Base-by-base conservation (phyloP, 2,888 invertebrate species). In the Noctua janthina region DNA sequence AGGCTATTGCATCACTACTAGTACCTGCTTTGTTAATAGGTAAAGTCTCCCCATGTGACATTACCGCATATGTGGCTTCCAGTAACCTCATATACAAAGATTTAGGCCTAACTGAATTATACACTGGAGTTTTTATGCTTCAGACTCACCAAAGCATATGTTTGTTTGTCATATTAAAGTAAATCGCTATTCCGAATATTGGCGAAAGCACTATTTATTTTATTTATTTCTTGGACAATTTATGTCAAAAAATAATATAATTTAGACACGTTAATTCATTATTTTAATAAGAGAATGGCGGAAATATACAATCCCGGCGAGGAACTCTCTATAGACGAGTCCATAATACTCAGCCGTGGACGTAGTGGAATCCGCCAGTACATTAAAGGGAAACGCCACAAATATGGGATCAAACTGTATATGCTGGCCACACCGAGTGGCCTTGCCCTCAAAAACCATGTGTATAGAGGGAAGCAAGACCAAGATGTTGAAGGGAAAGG, bases 391-490 rank as follows among this genome's bases (percentile, higher is more conserved):
- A 56, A 23, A 23, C 23, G 23, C 56, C 56, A 23, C 56, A 56
- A 56, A 56, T 56, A 56, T 10, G 56, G 72, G 20, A 43, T 56
- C 39, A 72, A 72, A n/a, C 20, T 73, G 7, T 73, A 73, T 8
- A 73, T 73, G 73, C 73, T 43, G 62, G 59, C 43, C 73, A 13
- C 73, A 62, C 43, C 73, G 39, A 8, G 43, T 62, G 73, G 73
- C 29, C 20, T 73, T 73, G 29, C 73, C 72, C 72, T 59, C 72
- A 62, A 73, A 73, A 43, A 62, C 20, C 62, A 73, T 0, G 7
- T 73, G 0, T 43, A 73, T 4, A 62, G 1, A 13, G 73, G 62
- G 0, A 73, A 62, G 15, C 56, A 7, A 0, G 59, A 73, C 20
- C 73, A 73, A 46, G 62, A 73, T 8, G 43, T 73, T 5, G 29